phyloP scores from a whole-genome alignment of 2,888 invertebrate species.

The Cabera pusaria region DNA sequence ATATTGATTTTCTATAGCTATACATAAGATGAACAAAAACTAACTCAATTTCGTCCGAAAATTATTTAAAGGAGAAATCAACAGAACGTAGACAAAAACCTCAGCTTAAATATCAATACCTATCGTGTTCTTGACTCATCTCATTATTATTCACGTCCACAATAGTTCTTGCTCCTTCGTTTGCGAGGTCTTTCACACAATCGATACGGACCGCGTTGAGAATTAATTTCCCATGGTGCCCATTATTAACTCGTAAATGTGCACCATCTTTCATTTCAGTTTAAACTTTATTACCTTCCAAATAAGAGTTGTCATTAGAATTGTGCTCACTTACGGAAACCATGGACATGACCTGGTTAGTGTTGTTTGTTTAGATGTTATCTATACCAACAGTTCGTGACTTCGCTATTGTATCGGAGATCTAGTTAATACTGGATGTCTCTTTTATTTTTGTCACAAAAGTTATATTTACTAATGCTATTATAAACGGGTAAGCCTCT shows the following conservation, averaged over 20 bases:
- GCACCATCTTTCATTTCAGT: conserved; percentile 11
- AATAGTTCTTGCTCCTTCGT: conserved; percentile 18
- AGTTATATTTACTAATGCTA: background rate
- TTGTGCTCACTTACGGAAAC: conserved; percentile 13
- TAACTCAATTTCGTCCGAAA: too few relatives aligned
- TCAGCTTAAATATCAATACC: background rate
- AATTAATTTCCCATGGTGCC: conserved; percentile 43
- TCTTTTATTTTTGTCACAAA: conserved; percentile 5
- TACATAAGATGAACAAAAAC: too few relatives aligned
- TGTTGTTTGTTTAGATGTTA: conserved; percentile 42
- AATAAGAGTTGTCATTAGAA: background rate
- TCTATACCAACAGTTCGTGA: conserved; percentile 48
- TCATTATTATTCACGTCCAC: conserved; percentile 16
- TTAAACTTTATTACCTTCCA: conserved; percentile 3
- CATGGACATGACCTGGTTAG: conserved; percentile 47
- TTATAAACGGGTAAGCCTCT: conserved; percentile 1
- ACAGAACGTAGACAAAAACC: too few relatives aligned
- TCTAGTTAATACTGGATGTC: conserved; percentile 11
- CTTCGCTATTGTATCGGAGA: conserved; percentile 34
- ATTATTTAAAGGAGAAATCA: too few relatives aligned
- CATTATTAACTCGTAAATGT: conserved; percentile 21
- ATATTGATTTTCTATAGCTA: too few relatives aligned
- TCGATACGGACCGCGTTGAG: conserved; percentile 31
- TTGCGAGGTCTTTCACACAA: conserved; percentile 23
- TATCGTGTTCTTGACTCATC: conserved; percentile 1